Evolutionary conservation across 1,140 invertebrate species (phyloP).

Genomic region (Drosophila nigrodunni): DNA sequence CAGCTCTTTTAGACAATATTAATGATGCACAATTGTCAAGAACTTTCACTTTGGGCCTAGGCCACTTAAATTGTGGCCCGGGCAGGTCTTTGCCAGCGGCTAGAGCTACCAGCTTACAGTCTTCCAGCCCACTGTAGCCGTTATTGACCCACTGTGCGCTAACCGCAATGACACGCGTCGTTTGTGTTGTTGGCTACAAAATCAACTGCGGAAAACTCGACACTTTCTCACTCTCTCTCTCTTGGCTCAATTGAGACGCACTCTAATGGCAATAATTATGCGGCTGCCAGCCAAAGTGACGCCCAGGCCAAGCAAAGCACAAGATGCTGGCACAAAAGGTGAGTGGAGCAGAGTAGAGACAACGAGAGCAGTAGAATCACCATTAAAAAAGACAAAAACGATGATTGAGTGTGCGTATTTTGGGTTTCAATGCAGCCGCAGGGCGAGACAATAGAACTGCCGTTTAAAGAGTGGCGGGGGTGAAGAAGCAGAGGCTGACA

Average conservation of each 20-base stretch:
- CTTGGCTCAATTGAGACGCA: conserved; percentile 74
- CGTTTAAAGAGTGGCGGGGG: background rate
- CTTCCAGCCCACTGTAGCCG: background rate
- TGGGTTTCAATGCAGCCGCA: conserved; percentile 71
- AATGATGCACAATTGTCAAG: conserved; percentile 81
- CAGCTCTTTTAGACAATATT: conserved; percentile 72
- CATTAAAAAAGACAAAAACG: conserved; percentile 80
- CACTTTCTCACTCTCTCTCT: background rate
- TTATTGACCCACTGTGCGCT: conserved; percentile 60
- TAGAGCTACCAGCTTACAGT: conserved; percentile 4
- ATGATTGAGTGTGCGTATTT: conserved; percentile 83
- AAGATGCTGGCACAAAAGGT: conserved; percentile 12
- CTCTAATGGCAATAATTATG: conserved; percentile 81
- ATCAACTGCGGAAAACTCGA: conserved; percentile 25
- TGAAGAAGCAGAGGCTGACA: background rate
- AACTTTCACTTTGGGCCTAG: conserved; percentile 76
- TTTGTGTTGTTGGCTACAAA: conserved; percentile 51
- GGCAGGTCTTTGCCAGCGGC: conserved; percentile 44
- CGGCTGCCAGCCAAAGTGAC: conserved; percentile 58
- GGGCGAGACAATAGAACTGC: conserved; percentile 22
- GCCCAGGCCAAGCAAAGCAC: conserved; percentile 19
- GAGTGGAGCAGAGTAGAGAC: conserved; percentile 14
- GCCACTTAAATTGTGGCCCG: conserved; percentile 67
- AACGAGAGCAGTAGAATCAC: conserved; percentile 43
- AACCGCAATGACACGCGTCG: conserved; percentile 80